Evolutionary conservation across 2,888 invertebrate genomes (phyloP).

Genomic region (Thumatha senex): DNA sequence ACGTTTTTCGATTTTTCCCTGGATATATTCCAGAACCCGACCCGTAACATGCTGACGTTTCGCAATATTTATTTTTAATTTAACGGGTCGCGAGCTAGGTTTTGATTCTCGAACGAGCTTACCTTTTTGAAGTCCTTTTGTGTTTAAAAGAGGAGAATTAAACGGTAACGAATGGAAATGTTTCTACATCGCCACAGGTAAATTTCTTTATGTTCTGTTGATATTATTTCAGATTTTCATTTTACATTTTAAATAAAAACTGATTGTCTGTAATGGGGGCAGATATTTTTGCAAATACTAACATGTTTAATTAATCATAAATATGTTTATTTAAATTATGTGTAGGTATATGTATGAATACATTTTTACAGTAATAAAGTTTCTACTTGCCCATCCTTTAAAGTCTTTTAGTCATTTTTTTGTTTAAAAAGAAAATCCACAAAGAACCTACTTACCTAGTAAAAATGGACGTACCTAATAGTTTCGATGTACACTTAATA

Average conservation of each 20-base stretch:
- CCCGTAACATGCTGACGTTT: slow-evolving; percentile 81
- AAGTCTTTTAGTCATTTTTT: no score
- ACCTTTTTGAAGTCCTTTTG: slow-evolving; percentile 73
- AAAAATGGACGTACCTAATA: no score
- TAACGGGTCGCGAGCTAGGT: slow-evolving; percentile 75
- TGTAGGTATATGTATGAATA: no score
- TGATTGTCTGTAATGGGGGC: neutral
- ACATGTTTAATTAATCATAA: no score
- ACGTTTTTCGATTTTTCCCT: slow-evolving; percentile 64
- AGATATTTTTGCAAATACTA: neutral
- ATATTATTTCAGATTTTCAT: neutral
- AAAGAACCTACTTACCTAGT: no score
- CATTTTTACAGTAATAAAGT: no score
- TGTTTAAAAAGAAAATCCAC: no score
- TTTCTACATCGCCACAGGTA: slow-evolving; percentile 35
- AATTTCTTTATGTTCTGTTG: slow-evolving; percentile 5
- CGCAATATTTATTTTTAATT: slow-evolving; percentile 83
- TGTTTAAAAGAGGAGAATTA: slow-evolving; percentile 58
- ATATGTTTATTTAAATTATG: no score
- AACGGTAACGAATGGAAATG: slow-evolving; percentile 57
- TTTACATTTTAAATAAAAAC: neutral
- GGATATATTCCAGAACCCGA: slow-evolving; percentile 57
- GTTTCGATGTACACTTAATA: slow-evolving; percentile 22
- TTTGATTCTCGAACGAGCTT: slow-evolving; percentile 67
- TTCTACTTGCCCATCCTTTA: no score